These are phyloP conservation scores for Hyles vespertilio DNA, from an alignment of 1,140 invertebrate genomes.

Conservation along the genomic window DNA sequence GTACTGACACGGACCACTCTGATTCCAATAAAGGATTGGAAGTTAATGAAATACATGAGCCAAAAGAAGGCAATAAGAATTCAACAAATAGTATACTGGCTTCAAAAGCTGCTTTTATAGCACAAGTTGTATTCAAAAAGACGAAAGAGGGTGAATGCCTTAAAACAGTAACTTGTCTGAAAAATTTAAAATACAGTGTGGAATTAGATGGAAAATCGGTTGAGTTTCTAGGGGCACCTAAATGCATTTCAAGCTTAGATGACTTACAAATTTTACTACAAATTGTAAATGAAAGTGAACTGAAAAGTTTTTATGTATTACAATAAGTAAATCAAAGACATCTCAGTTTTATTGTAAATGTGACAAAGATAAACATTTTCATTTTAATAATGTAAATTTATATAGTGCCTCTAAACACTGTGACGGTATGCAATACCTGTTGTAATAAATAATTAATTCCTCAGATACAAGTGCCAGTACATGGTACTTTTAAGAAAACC, in stretches of 20 bases:
- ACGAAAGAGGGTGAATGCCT: conserved; percentile 52
- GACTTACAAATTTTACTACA: conserved; percentile 71
- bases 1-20: too few relatives aligned
- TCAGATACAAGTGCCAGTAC: too few relatives aligned
- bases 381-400: conserved; percentile 5
- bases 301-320: conserved; percentile 64
- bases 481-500: too few relatives aligned
- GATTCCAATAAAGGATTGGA: neutral
- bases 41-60: conserved; percentile 18
- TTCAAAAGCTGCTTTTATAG: conserved; percentile 29
- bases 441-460: too few relatives aligned
- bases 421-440: too few relatives aligned
- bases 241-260: conserved; percentile 64
- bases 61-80: conserved; percentile 24
- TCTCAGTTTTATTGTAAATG: neutral
- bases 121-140: conserved; percentile 66
- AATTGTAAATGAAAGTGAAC: conserved; percentile 69
- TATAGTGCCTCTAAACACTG: conserved; percentile 3
- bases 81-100: conserved; percentile 11
- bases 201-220: conserved; percentile 63
- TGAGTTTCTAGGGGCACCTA: conserved; percentile 69
- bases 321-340: conserved; percentile 32
- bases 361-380: too few relatives aligned
- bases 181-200: conserved; percentile 65
- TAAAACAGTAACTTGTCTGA: conserved; percentile 63